A percentile compares a stretch with the other conserved stretches of the same genome.
Conservation (phyloP, 2,888 invertebrate species). For the Graphium colonna region DNA sequence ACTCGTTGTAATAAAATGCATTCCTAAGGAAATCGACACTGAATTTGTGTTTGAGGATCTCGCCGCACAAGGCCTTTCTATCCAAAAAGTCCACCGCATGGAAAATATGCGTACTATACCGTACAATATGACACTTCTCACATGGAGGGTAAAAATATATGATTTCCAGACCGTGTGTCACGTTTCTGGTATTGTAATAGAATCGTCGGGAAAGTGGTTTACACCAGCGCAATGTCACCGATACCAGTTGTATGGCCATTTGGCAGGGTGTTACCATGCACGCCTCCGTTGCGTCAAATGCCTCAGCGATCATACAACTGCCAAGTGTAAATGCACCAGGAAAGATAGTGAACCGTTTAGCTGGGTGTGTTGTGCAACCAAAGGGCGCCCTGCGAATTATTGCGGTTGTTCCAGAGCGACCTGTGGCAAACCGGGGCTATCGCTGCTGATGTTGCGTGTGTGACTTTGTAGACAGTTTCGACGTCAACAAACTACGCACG, state of each 20-base stretch:
- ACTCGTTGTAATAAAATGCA: too few species aligned
- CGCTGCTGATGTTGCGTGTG: too few species aligned
- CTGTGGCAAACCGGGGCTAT: not conserved
- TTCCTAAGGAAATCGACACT: too few species aligned
- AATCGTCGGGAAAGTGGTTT: not conserved
- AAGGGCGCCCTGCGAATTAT: slow-evolving; percentile 21
- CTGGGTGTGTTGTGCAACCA: slow-evolving; percentile 9
- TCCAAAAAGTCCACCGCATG: too few species aligned
- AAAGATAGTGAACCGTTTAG: not conserved
- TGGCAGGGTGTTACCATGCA: slow-evolving; percentile 7
- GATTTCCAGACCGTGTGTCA: not conserved
- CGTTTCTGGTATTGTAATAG: slow-evolving; percentile 10
- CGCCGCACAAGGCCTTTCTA: too few species aligned
- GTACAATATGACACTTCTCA: not conserved
- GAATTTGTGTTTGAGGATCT: too few species aligned
- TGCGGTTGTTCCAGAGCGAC: slow-evolving; percentile 17
- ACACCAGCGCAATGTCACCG: slow-evolving; percentile 10
- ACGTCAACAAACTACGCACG: too few species aligned
- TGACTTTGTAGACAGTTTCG: too few species aligned
- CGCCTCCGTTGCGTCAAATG: slow-evolving; percentile 23
- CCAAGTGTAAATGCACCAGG: not conserved
- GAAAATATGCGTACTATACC: not conserved
- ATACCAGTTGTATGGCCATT: slow-evolving; percentile 19
- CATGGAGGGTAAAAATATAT: slow-evolving; percentile 6
- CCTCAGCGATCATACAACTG: slow-evolving; percentile 16